Percentiles rank a stretch among this genome's conserved stretches.
These are phyloP conservation scores for Condylura cristata DNA, from an alignment of 2,113 vertebrate species.

Conservation along the genomic window DNA sequence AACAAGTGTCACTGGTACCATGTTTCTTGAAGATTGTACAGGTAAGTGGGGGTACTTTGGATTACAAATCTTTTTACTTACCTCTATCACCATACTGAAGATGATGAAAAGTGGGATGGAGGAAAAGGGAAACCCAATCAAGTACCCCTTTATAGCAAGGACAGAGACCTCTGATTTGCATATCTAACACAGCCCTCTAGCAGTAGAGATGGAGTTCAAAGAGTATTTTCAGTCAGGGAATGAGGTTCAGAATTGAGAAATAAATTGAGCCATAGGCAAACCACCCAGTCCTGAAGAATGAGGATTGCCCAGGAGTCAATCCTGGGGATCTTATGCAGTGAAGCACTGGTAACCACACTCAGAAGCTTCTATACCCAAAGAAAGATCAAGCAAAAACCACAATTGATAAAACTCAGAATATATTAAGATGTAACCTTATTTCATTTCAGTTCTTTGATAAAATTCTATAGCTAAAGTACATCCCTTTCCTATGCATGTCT, in stretches of 20 bases:
- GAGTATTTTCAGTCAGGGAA: not conserved
- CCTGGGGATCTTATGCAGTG: not conserved
- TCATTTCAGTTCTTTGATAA: not conserved
- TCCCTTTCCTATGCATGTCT: not conserved
- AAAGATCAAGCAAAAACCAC: not conserved
- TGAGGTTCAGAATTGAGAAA: not conserved
- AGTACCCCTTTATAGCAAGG: not conserved
- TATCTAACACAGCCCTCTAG: accelerated
- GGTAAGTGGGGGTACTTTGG: not conserved
- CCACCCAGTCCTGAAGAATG: not conserved
- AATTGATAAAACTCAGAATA: not conserved
- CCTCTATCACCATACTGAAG: not conserved
- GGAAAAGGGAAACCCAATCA: not conserved
- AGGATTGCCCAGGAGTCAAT: not conserved
- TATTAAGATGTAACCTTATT: not conserved
- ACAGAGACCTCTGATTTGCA: not conserved
- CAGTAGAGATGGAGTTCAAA: accelerated
- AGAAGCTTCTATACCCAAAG: not conserved
- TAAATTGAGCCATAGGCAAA: not conserved
- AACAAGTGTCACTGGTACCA: not conserved
- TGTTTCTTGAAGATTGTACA: not conserved
- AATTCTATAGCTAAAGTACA: not conserved
- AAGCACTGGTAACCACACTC: not conserved
- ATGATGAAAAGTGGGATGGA: not conserved
- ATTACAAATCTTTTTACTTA: not conserved